phyloP scores from a whole-genome alignment of 1,140 invertebrate species.

The Drosophila ironensis region DNA sequence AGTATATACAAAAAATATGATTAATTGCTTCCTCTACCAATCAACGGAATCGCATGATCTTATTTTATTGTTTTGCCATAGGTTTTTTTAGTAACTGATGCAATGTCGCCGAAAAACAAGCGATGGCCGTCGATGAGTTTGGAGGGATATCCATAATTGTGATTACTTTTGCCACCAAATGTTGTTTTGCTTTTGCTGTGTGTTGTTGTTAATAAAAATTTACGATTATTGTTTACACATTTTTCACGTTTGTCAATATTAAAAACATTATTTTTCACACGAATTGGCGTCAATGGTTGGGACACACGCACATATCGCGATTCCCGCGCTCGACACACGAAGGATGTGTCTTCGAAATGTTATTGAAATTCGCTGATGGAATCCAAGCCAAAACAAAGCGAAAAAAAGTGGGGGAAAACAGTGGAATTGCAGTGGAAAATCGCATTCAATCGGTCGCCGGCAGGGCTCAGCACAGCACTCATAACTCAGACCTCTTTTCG shows the following conservation, averaged over 20 bases:
- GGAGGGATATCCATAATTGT: slow-evolving; percentile 11
- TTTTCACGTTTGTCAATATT: slow-evolving; percentile 80
- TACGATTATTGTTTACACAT: slow-evolving; percentile 82
- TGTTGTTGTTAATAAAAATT: slow-evolving; percentile 72
- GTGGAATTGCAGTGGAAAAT: slow-evolving; percentile 48
- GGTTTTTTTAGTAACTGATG: background rate
- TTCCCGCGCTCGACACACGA: slow-evolving; percentile 12
- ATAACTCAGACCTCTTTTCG: slow-evolving; percentile 56
- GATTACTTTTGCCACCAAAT: slow-evolving; percentile 42
- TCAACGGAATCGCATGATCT: background rate
- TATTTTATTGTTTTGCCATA: background rate
- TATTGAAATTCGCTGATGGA: slow-evolving; percentile 79
- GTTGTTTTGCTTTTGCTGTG: background rate
- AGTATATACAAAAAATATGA: background rate
- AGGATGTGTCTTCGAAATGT: slow-evolving; percentile 56
- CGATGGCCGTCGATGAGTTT: background rate
- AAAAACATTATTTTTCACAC: slow-evolving; percentile 79
- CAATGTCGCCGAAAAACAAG: background rate
- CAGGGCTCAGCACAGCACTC: slow-evolving; percentile 43
- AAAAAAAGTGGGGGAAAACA: slow-evolving; percentile 12
- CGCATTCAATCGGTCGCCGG: slow-evolving; percentile 62
- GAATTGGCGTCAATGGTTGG: slow-evolving; percentile 64
- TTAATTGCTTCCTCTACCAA: slow-evolving; percentile 1
- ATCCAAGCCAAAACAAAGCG: slow-evolving; percentile 30
- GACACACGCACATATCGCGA: slow-evolving; percentile 36